Conservation (phyloP, 2,113 vertebrate genomes). For the Ammodytes marinus region DNA sequence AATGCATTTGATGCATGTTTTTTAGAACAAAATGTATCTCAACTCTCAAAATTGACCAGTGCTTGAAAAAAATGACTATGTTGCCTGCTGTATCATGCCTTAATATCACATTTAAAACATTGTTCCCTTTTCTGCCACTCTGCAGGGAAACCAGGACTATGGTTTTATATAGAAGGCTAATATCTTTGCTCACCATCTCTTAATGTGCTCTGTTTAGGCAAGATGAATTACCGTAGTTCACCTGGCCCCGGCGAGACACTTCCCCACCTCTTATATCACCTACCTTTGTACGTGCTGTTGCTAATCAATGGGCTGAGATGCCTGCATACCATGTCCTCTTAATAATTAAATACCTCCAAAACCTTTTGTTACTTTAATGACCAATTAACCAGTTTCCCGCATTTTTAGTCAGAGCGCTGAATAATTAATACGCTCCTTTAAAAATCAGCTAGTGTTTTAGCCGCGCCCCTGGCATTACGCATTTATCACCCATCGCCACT, state of each 20-base stretch:
- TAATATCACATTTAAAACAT: constrained; percentile 42
- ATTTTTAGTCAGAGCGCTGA: constrained; percentile 77
- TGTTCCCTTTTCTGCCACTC: constrained; percentile 39
- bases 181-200: constrained; percentile 59
- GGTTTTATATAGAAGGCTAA: constrained; percentile 56
- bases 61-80: too few relatives aligned
- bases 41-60: too few relatives aligned
- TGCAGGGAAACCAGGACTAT: constrained; percentile 14
- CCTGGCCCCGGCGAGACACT: constrained; percentile 16
- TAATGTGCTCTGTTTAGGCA: constrained; percentile 55
- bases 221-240: constrained; percentile 42
- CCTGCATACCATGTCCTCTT: constrained; percentile 67
- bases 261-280: constrained; percentile 50
- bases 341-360: constrained; percentile 82
- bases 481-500: constrained; percentile 76
- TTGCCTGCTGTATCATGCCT: not conserved
- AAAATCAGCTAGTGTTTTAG: constrained; percentile 73
- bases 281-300: constrained; percentile 52
- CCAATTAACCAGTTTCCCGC: constrained; percentile 83
- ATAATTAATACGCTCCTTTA: constrained; percentile 81
- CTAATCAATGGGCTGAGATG: constrained; percentile 70
- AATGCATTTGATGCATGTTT: too few relatives aligned
- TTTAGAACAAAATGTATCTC: too few relatives aligned
- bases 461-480: constrained; percentile 45
- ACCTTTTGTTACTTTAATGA: constrained; percentile 84